Evolutionary conservation across 2,797 vertebrate genomes (phyloP), one percentile per base, ranked within the genome.

Genomic region (Sus cebifrons): DNA sequence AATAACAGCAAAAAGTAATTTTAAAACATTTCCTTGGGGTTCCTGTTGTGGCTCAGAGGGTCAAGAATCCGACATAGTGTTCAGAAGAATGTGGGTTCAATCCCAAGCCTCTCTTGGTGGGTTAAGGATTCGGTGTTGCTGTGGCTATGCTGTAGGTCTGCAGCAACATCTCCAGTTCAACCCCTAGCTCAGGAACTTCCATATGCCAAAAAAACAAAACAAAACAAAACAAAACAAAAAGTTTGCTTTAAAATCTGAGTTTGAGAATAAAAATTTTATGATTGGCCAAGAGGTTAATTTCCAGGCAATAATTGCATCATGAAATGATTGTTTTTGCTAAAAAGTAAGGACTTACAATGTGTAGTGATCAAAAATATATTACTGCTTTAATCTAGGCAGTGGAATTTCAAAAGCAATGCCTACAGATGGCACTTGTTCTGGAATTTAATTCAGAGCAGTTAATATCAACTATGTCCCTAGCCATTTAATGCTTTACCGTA

Each of bases 191-290:
- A 36, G 36, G 36, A 36, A 49, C 44, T 49, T 49, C 9, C 44
- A 49, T 10, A 49, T 10, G 44, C 44, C 44, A 49, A 49, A 49
- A 44, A 49, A 49, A 49, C 6, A 49, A 49, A 49, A 49, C 36
- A 36, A 36, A 49, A 49, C 36, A 36, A 36, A 36, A 36, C 36
- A 36, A 36, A 36, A 36, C 36, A 49, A 49, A 10, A 49, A 7
- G 44, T 49, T 49, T 78, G 20, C 49, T 94, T 92, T 27, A 82
- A 95, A 82, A 73, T 73, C 16, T 73, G 15, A 67, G 18, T 56
- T 90, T 74, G 40, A 60, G n/a, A 27, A 90, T 49, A 6, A 32
- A 67, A 27, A 56, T 36, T 92, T 89, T 40, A 54, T 49, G 60
- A 62, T 36, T 67, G 52, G 3, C 9, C 25, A 1, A 1, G 6